phyloP scores from a whole-genome alignment of 2,888 invertebrate species.

The Pomacea canaliculata region DNA sequence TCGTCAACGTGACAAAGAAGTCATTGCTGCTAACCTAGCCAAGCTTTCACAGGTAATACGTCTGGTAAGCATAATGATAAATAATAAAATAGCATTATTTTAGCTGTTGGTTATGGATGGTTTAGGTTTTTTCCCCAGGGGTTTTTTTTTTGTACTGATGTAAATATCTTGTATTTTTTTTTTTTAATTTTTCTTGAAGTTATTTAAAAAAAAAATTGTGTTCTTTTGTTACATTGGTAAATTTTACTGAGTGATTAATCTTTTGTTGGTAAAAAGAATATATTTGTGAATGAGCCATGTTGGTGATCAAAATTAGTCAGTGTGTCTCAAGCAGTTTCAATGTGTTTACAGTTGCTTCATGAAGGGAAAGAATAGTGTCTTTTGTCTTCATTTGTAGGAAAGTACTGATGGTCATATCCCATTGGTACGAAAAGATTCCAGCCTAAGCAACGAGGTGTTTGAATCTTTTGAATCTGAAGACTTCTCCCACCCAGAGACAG shows the following conservation, averaged over 20 bases:
- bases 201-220: no score
- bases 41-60: slow-evolving; percentile 81
- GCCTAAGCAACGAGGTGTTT: slow-evolving; percentile 71
- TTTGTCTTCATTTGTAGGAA: slow-evolving; percentile 72
- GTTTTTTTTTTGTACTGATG: no score
- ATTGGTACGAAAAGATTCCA: slow-evolving; percentile 69
- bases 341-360: background rate
- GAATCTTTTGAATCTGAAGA: slow-evolving; percentile 66
- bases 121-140: no score
- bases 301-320: no score
- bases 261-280: no score
- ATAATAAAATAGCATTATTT: background rate
- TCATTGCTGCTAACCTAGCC: slow-evolving; percentile 86
- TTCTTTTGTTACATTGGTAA: no score
- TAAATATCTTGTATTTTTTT: no score
- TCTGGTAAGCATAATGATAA: background rate
- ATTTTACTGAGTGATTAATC: no score
- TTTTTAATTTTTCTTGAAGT: no score
- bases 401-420: slow-evolving; percentile 67
- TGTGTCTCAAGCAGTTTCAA: no score
- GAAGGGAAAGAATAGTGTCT: background rate
- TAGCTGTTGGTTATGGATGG: background rate
- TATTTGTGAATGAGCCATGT: no score
- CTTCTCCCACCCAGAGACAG: slow-evolving; percentile 58
- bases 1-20: slow-evolving; percentile 71